A percentile compares a stretch with the other conserved stretches of the same genome.
Evolutionary conservation across 1,140 invertebrate species (phyloP).

Genomic region (Carcinoscorpius rotundicauda): DNA sequence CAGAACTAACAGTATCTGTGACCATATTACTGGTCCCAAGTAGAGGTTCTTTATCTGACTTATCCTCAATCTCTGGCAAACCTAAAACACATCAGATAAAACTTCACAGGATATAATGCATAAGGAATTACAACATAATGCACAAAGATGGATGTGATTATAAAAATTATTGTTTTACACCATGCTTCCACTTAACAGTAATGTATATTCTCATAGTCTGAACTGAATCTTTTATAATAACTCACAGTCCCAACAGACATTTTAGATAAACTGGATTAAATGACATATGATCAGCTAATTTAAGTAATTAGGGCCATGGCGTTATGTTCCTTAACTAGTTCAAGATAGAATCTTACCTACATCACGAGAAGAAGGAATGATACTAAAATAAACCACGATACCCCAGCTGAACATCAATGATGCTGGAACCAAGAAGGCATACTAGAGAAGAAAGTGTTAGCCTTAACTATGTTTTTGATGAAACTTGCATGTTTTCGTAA

Average conservation of each 20-base stretch:
- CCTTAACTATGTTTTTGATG: no score
- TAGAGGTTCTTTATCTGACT: conserved; percentile 9
- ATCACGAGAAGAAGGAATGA: conserved; percentile 17
- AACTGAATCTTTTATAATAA: no score
- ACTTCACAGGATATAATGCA: background rate
- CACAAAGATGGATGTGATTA: conserved; percentile 22
- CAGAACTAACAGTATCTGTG: no score
- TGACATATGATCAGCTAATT: no score
- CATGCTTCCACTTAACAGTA: no score
- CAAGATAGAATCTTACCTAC: conserved; percentile 11
- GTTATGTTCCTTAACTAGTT: no score
- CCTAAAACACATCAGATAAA: conserved; percentile 8
- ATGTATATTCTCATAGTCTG: no score
- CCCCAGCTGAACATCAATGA: conserved; percentile 16
- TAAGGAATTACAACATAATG: background rate
- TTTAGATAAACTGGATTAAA: no score
- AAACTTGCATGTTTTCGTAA: no score
- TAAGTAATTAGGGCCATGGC: no score
- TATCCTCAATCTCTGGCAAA: conserved; percentile 14
- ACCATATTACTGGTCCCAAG: background rate
- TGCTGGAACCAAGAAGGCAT: conserved; percentile 19
- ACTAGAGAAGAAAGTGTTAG: conserved; percentile 10
- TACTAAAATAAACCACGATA: conserved; percentile 17
- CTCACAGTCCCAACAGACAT: no score
- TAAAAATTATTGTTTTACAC: no score